Conservation (phyloP, 1,140 invertebrate genomes). For the Neodiprion lecontei region DNA sequence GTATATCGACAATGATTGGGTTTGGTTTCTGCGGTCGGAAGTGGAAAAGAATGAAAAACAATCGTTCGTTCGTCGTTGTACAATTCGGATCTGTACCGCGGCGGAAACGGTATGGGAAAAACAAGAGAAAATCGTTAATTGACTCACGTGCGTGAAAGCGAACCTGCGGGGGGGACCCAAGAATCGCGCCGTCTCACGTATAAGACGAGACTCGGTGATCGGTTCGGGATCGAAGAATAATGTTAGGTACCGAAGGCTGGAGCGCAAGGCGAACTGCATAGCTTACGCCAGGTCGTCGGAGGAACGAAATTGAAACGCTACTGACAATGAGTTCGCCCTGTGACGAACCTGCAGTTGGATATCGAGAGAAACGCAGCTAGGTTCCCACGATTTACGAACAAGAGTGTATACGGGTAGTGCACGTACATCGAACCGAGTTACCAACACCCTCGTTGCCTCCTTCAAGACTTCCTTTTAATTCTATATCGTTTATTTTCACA, state of each 20-base stretch:
- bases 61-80: background rate
- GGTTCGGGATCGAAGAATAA: too few relatives aligned
- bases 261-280: too few relatives aligned
- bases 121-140: background rate
- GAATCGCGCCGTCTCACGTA: background rate
- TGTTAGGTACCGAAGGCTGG: too few relatives aligned
- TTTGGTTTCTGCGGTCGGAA: background rate
- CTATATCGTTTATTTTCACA: background rate
- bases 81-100: background rate
- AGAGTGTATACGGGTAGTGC: background rate
- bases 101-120: background rate
- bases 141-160: background rate
- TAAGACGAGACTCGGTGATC: background rate
- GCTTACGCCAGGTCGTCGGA: background rate
- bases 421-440: background rate
- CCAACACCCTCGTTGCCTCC: background rate
- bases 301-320: background rate
- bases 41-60: background rate
- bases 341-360: background rate
- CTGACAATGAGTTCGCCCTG: background rate
- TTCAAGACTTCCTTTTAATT: background rate
- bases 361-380: background rate
- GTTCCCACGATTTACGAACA: background rate
- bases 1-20: background rate
- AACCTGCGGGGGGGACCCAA: background rate